phyloP scores from a whole-genome alignment of 2,797 vertebrate species.

The Paguma larvata region DNA sequence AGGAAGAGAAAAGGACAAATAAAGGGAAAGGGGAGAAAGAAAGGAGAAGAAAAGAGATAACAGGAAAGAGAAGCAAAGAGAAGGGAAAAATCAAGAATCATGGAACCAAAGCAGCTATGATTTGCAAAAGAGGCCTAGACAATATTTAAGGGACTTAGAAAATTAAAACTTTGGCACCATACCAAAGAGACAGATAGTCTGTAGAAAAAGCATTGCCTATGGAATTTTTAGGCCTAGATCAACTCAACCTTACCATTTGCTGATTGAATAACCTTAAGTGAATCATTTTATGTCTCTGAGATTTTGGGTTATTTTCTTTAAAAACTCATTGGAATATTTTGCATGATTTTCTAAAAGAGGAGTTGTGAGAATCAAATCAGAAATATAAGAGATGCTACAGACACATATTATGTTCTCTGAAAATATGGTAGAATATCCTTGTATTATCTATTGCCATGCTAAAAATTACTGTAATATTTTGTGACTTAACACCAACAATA shows the following conservation, averaged over 20 bases:
- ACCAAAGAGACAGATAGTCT: not conserved
- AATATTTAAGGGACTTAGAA: not conserved
- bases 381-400: not conserved
- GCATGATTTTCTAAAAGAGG: not conserved
- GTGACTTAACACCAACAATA: not conserved
- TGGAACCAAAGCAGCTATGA: not conserved
- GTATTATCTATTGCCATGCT: not conserved
- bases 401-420: not conserved
- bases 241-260: not conserved
- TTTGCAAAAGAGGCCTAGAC: not conserved
- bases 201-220: not conserved
- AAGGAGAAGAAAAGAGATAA: not conserved
- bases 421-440: not conserved
- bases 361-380: not conserved
- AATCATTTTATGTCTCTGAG: not conserved
- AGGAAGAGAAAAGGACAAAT: not conserved
- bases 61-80: not conserved
- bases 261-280: not conserved
- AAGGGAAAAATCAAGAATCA: not conserved
- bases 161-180: not conserved
- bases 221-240: not conserved
- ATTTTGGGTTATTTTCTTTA: not conserved
- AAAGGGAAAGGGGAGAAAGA: not conserved
- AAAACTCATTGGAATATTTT: not conserved
- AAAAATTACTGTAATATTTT: not conserved